A percentile compares a stretch with the other conserved stretches of the same genome.
These are phyloP conservation scores for Scaptodrosophila lebanonensis DNA, from an alignment of 1,140 invertebrate genomes.

Conservation along the genomic window DNA sequence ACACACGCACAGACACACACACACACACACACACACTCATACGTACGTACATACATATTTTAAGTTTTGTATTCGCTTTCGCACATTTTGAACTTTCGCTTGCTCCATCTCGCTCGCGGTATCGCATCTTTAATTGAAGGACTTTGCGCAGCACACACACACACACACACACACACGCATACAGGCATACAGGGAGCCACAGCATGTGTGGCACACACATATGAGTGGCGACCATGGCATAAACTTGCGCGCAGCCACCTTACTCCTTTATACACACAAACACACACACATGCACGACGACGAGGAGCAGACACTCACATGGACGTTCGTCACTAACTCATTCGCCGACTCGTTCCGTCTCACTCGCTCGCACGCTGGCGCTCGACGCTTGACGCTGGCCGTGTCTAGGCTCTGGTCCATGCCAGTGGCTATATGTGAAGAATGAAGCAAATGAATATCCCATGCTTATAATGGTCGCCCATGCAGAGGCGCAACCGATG, in stretches of 20 bases:
- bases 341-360: slow-evolving; percentile 41
- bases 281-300: background rate
- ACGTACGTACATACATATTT: background rate
- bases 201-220: background rate
- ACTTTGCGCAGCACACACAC: slow-evolving; percentile 65
- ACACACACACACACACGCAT: slow-evolving; percentile 15
- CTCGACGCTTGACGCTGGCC: background rate
- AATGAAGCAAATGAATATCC: slow-evolving; percentile 72
- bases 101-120: slow-evolving; percentile 54
- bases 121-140: slow-evolving; percentile 66
- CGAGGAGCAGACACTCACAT: slow-evolving; percentile 11
- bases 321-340: slow-evolving; percentile 27
- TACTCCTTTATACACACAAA: background rate
- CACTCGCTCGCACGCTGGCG: slow-evolving; percentile 2
- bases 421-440: slow-evolving; percentile 66
- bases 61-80: slow-evolving; percentile 43
- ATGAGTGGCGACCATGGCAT: too few relatives aligned
- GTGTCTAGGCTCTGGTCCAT: slow-evolving; percentile 36
- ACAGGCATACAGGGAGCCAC: too few relatives aligned
- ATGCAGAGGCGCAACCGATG: slow-evolving; percentile 18
- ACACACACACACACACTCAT: too few relatives aligned
- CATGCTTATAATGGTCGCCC: slow-evolving; percentile 70
- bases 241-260: too few relatives aligned
- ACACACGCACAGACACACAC: too few relatives aligned
- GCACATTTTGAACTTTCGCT: slow-evolving; percentile 52